A percentile compares a stretch with the other conserved stretches of the same genome.
These are phyloP conservation scores for Tetrao urogallus DNA, from an alignment of 2,113 vertebrate species.

Conservation along the genomic window DNA sequence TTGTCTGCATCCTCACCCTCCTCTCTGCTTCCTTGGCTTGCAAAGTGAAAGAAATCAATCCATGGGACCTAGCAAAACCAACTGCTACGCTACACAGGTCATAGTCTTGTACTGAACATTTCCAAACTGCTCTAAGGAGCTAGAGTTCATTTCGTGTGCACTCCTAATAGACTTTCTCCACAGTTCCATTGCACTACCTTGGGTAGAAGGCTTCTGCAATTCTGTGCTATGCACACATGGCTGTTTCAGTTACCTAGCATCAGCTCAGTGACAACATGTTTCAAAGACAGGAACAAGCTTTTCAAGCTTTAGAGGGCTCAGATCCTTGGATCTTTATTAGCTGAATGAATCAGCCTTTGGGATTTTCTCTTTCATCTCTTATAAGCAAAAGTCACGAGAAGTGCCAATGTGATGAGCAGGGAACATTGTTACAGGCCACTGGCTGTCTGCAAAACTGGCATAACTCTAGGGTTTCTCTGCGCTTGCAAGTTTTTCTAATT, in stretches of 20 bases:
- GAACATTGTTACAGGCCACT: background rate
- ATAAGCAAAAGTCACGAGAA: background rate
- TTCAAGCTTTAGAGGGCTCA: background rate
- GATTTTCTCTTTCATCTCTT: background rate
- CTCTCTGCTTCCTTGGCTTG: background rate
- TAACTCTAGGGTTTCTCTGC: background rate
- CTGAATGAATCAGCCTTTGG: slow-evolving; percentile 11
- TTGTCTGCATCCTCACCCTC: background rate
- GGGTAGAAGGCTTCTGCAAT: background rate
- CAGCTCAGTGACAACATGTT: background rate
- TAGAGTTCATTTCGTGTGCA: background rate
- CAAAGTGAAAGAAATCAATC: background rate
- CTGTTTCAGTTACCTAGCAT: background rate
- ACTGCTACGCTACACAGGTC: background rate
- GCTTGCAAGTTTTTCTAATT: background rate
- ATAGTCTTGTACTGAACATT: background rate
- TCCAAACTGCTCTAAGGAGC: background rate
- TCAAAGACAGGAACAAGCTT: background rate
- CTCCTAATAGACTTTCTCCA: background rate
- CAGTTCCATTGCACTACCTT: fast-evolving
- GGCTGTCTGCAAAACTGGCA: background rate
- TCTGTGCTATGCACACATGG: fast-evolving
- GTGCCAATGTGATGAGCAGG: background rate
- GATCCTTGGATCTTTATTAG: background rate
- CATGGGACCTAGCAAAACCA: background rate